Evolutionary conservation across 2,113 vertebrate species (phyloP).

Genomic region (Chauna torquata): DNA sequence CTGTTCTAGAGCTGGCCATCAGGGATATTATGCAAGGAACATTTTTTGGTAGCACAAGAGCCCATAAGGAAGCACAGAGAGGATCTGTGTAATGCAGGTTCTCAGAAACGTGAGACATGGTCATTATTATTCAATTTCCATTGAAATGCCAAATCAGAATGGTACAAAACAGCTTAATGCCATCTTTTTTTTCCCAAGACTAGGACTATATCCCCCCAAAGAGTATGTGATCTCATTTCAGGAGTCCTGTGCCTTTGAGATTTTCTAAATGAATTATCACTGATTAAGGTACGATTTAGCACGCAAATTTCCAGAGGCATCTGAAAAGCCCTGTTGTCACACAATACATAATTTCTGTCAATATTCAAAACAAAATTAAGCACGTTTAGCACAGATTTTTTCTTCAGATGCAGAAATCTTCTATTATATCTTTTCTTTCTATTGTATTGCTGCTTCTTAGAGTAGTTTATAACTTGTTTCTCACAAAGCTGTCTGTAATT

Average conservation of each 20-base stretch:
- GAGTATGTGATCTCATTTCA: not conserved
- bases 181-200: not conserved
- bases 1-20: not conserved
- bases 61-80: not conserved
- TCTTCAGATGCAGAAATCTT: not conserved
- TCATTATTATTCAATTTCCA: not conserved
- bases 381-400: not conserved
- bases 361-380: not conserved
- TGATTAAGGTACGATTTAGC: not conserved
- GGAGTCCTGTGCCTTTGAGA: not conserved
- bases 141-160: not conserved
- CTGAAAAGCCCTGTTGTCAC: not conserved
- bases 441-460: not conserved
- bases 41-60: not conserved
- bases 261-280: not conserved
- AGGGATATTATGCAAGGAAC: not conserved
- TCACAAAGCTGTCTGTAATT: not conserved
- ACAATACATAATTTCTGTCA: not conserved
- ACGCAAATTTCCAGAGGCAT: not conserved
- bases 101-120: not conserved
- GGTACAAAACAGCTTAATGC: not conserved
- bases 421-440: not conserved
- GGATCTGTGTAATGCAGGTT: not conserved
- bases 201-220: not conserved
- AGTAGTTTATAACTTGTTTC: not conserved